phyloP scores from a whole-genome alignment of 1,140 invertebrate species.

The Antheraea mylitta region DNA sequence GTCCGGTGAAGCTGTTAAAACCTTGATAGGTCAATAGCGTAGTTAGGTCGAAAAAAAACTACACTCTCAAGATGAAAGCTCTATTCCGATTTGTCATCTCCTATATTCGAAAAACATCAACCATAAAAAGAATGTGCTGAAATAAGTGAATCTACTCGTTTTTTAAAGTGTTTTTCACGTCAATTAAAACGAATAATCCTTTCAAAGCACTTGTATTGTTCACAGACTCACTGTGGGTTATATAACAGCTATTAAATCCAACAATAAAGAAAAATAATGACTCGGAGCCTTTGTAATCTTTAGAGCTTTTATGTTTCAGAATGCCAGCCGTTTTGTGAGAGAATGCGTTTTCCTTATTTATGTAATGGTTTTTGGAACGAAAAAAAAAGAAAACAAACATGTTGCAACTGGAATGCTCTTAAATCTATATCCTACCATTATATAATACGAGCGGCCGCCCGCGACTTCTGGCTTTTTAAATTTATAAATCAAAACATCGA shows the following conservation, averaged over 20 bases:
- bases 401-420: not conserved
- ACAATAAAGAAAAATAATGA: constrained; percentile 37
- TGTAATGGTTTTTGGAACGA: not conserved
- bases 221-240: not conserved
- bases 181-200: constrained; percentile 20
- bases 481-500: no score
- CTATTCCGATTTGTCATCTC: no score
- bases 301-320: constrained; percentile 18
- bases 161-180: constrained; percentile 3
- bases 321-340: constrained; percentile 34
- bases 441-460: no score
- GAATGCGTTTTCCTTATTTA: constrained; percentile 34
- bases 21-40: no score
- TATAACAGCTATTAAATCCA: constrained; percentile 30
- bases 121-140: no score
- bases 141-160: no score
- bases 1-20: no score
- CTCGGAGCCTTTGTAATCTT: constrained; percentile 26
- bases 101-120: no score
- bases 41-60: no score
- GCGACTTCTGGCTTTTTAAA: no score
- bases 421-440: not conserved
- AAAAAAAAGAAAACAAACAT: not conserved
- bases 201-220: constrained; percentile 17
- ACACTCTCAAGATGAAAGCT: no score